A percentile compares a stretch with the other conserved stretches of the same genome.
These are phyloP conservation scores for Sebastes aleutianus DNA, from an alignment of 2,797 vertebrate genomes.

Conservation along the genomic window DNA sequence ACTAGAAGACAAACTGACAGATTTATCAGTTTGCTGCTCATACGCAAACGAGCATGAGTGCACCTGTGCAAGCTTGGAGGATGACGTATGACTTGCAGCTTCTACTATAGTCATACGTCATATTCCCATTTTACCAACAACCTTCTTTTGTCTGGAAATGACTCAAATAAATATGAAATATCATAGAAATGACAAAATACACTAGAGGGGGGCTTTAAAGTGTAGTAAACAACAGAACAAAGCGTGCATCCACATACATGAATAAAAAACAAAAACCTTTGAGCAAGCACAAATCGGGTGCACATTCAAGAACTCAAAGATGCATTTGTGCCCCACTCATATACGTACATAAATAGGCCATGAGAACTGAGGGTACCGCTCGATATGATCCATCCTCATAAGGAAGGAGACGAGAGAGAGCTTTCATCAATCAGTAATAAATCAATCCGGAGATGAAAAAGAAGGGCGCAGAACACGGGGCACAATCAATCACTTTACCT, in stretches of 20 bases:
- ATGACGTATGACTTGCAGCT: background rate
- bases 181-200: too few species aligned
- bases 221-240: background rate
- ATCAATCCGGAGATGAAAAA: slow-evolving; percentile 62
- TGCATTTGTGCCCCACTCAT: slow-evolving; percentile 1
- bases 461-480: slow-evolving; percentile 27
- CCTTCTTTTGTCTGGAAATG: too few species aligned
- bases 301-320: slow-evolving; percentile 21
- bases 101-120: too few species aligned
- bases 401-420: slow-evolving; percentile 22
- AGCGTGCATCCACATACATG: background rate
- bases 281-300: background rate
- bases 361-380: slow-evolving; percentile 38
- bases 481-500: slow-evolving; percentile 58
- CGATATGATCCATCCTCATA: slow-evolving; percentile 52
- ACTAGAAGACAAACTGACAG: too few species aligned
- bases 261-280: background rate
- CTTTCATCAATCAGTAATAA: slow-evolving; percentile 79
- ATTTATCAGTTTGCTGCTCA: too few species aligned
- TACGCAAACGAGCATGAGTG: too few species aligned
- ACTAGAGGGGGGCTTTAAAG: background rate
- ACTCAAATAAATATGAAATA: too few species aligned
- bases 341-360: slow-evolving; percentile 43
- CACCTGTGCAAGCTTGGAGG: too few species aligned
- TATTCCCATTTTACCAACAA: too few species aligned